A percentile compares a stretch with the other conserved stretches of the same genome.
These are phyloP conservation scores for Tetanocera ferruginea DNA, from an alignment of 2,888 invertebrate genomes.

Conservation along the genomic window DNA sequence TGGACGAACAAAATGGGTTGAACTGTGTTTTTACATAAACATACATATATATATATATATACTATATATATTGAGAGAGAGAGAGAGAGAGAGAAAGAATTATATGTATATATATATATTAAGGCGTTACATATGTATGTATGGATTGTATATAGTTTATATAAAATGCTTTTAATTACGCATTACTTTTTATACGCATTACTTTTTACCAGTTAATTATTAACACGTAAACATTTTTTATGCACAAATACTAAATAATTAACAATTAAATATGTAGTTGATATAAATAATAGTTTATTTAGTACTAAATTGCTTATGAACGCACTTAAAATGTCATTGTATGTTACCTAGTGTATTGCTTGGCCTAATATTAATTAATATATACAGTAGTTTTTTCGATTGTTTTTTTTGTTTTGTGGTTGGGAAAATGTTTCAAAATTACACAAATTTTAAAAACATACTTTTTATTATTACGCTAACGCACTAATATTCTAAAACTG, in stretches of 20 bases:
- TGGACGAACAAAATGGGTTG: neutral
- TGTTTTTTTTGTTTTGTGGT: neutral
- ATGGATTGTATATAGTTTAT: conserved; percentile 20
- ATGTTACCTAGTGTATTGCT: neutral
- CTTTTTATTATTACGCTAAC: too few relatives aligned
- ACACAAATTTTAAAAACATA: neutral
- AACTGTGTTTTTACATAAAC: neutral
- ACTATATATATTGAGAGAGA: neutral
- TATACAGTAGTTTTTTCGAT: neutral
- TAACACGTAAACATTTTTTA: conserved; percentile 31
- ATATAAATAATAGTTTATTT: too few relatives aligned
- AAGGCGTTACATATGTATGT: conserved; percentile 20
- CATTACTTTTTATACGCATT: conserved; percentile 24
- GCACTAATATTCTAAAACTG: too few relatives aligned
- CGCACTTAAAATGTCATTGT: neutral
- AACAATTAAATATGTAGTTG: neutral
- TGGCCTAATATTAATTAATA: neutral
- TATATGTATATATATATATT: neutral
- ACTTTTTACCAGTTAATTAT: neutral
- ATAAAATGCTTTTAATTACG: conserved; percentile 18
- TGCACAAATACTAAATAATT: conserved; percentile 20
- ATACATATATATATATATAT: neutral
- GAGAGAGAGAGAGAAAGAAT: neutral
- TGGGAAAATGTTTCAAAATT: neutral
- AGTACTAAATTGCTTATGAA: neutral